Evolutionary conservation across 2,888 invertebrate species (phyloP), one percentile per base, ranked within the genome.

Genomic region (Scaptomyza polygonia): DNA sequence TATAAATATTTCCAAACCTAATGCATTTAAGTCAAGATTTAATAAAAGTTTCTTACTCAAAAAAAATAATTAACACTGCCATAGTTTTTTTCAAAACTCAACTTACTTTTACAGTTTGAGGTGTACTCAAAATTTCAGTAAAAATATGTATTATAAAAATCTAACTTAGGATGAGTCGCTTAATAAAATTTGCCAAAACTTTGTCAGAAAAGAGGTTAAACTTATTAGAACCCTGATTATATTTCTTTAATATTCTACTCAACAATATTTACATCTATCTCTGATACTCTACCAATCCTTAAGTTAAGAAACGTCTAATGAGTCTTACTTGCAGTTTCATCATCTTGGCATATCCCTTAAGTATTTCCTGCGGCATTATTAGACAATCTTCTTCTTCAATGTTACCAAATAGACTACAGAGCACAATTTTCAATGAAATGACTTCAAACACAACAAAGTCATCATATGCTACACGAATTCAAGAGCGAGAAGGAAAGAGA

Each of bases 361-460:
- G 73, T 58, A 66, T 72, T 73, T 73, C 73, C 73, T 71, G 77
- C 47, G 61, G 36, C 77, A 71, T 71, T 73, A 73, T 73, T 73
- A 73, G 73, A 55, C 61, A 72, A 76, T 72, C 72, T 77, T 65
- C 77, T 71, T 62, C 77, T 62, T 55, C 36, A n/a, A n/a, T n/a
- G n/a, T 54, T 61, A 43, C 64, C 64, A 64, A 39, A 75, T 73
- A 64, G 65, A 72, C 48, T 25, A 36, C 47, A 29, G 71, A 54
- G 39, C 32, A 61, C 51, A 58, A 54, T 39, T 67, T 51, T 34
- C 36, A 8, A 8, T 51, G 71, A 69, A 55, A 18, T 47, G 55
- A 27, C 42, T 16, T 49, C 43, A 32, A 32, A 32, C 4, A 32
- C 32, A 34, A 9, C 12, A 53, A 49, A 39, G 56, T 65, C 56